Evolutionary conservation across 1,140 invertebrate species (phyloP).

Genomic region (Neodiprion fabricii): DNA sequence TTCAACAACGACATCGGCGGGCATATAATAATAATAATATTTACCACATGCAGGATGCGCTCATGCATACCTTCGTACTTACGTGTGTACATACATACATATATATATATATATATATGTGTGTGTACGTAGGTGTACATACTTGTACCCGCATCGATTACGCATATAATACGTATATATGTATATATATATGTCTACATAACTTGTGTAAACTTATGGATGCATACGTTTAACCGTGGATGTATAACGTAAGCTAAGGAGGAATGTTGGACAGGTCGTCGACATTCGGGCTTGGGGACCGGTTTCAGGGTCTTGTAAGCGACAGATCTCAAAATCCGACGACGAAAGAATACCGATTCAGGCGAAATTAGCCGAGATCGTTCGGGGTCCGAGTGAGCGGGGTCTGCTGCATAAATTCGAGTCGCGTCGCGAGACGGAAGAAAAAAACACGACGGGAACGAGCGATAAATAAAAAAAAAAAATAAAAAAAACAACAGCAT

Average conservation of each 20-base stretch:
- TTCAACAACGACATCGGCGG: no score
- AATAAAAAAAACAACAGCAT: no score
- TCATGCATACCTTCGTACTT: no score
- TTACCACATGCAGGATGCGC: no score
- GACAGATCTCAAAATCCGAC: background rate
- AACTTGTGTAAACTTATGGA: slow-evolving; percentile 13
- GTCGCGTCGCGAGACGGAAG: background rate
- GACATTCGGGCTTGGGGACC: slow-evolving; percentile 31
- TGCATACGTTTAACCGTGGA: slow-evolving; percentile 3
- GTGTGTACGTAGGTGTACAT: no score
- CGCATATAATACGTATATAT: background rate
- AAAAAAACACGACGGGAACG: background rate
- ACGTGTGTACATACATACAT: no score
- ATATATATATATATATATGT: no score
- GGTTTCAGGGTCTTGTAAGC: slow-evolving; percentile 35
- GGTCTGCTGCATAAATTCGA: background rate
- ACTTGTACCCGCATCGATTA: no score
- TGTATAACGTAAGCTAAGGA: slow-evolving; percentile 39
- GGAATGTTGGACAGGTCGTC: slow-evolving; percentile 40
- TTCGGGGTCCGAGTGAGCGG: no score
- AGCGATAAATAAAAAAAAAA: background rate
- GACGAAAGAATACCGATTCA: background rate
- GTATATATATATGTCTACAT: slow-evolving; percentile 15
- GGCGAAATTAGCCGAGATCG: background rate
- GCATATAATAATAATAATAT: no score